Base-by-base conservation (phyloP, 2,888 invertebrate genomes). In the Pheosia gnoma region DNA sequence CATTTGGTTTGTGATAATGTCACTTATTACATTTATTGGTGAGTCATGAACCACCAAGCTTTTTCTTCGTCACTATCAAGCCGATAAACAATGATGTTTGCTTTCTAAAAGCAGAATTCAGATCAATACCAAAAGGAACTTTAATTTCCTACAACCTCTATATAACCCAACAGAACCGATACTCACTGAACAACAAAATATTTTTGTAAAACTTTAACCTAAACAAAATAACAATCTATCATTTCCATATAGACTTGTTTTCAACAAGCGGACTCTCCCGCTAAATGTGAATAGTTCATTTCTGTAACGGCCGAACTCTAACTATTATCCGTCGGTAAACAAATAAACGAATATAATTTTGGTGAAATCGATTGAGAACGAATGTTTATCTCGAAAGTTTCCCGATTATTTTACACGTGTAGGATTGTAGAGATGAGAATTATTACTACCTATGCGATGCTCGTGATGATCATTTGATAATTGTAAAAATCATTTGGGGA, bases 211-310 rank as follows among this genome's bases (percentile, higher is more conserved):
- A 64, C 59, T 70, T 73, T 66, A 67, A 72, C 61, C 73, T 72
- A 75, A 77, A 76, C 73, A 71, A 59, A 53, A 72, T 63, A 37
- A 58, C 62, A 61, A 68, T 72, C 52, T 53, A 75, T 75, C 70
- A 77, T 69, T 58, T 58, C 64, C n/a, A 65, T 74, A 74, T 74
- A 67, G 71, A 65, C 71, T 74, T 76, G 74, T 75, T 75, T 75
- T 72, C 65, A 65, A 62, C 65, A 57, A 45, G 36, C 41, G n/a
- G 36, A 43, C 9, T 36, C 43, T 62, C 37, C 57, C 59, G 55
- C 63, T 65, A 71, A 75, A 75, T 74, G 75, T 65, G 71, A 76
- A 72, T 74, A 76, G 75, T 72, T 76, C 71, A 74, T 76, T 74
- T 64, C 57, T 43, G 61, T 58, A 76, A 75, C 65, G 65, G 65